These are phyloP conservation scores for Tapirus indicus DNA, from an alignment of 2,797 vertebrate species.

Conservation along the genomic window DNA sequence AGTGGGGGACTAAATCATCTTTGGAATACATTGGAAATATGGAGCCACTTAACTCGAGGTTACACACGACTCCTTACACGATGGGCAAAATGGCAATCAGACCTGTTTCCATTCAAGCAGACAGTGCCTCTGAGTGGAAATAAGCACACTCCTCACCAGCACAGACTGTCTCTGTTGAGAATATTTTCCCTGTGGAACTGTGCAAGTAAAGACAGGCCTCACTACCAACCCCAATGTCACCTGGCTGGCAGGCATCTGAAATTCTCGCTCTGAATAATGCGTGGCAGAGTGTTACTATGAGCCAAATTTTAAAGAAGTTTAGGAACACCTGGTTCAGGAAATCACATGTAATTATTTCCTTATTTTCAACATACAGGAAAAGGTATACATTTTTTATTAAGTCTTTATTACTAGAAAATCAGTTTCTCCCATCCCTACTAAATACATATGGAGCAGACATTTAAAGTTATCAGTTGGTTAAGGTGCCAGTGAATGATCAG, in stretches of 20 bases:
- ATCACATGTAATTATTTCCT: not conserved
- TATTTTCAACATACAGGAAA: slow-evolving; percentile 51
- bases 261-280: not conserved
- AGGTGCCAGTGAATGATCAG: not conserved
- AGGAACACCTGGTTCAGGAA: slow-evolving; percentile 29
- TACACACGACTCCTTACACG: not conserved
- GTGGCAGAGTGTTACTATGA: not conserved
- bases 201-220: not conserved
- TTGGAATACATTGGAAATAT: not conserved
- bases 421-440: not conserved
- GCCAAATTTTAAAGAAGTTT: not conserved
- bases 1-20: not conserved
- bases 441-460: slow-evolving; percentile 25
- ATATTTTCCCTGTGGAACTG: not conserved
- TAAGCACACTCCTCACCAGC: not conserved
- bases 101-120: not conserved
- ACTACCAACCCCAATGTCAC: not conserved
- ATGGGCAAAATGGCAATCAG: not conserved
- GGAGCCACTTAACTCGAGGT: not conserved
- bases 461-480: slow-evolving; percentile 1
- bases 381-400: not conserved
- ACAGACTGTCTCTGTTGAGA: not conserved
- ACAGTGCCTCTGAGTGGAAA: not conserved
- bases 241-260: not conserved
- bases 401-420: not conserved